Evolutionary conservation across 2,797 vertebrate genomes (phyloP).

Genomic region (Vespertilio murinus): DNA sequence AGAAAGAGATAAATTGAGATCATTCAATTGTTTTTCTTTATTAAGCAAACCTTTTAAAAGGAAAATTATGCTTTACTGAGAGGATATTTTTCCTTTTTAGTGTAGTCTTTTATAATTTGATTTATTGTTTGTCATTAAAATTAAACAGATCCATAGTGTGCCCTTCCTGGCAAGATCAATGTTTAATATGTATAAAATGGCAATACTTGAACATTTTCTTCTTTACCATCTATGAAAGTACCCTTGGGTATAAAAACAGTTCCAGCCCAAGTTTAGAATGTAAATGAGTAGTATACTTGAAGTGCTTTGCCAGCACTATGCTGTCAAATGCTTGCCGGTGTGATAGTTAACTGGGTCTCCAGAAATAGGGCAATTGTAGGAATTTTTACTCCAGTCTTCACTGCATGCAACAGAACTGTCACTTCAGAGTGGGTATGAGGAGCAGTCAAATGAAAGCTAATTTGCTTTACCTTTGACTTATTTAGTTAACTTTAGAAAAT

Average conservation of each 20-base stretch:
- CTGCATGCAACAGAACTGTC: slow-evolving; percentile 5
- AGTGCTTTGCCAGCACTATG: slow-evolving; percentile 41
- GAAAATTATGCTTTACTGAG: neutral
- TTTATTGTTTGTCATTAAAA: slow-evolving; percentile 40
- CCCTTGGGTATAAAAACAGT: slow-evolving; percentile 19
- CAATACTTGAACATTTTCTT: slow-evolving; percentile 43
- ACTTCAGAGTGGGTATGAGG: neutral
- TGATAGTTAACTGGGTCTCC: slow-evolving; percentile 50
- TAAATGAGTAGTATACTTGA: slow-evolving; percentile 32
- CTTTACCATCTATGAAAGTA: slow-evolving; percentile 44
- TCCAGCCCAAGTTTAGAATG: neutral
- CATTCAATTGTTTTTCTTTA: neutral
- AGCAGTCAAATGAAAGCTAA: slow-evolving; percentile 31
- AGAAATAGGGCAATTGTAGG: slow-evolving; percentile 52
- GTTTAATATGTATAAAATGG: slow-evolving; percentile 61
- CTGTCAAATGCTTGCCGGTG: slow-evolving; percentile 60
- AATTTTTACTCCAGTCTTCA: slow-evolving; percentile 61
- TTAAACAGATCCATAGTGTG: neutral
- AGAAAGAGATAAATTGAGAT: neutral
- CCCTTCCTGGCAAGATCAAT: slow-evolving; percentile 49
- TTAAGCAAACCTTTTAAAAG: neutral
- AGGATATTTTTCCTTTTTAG: neutral
- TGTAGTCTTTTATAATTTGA: slow-evolving; percentile 25
- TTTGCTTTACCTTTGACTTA: slow-evolving; percentile 8
- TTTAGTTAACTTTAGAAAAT: slow-evolving; percentile 13